A percentile compares a stretch with the other conserved stretches of the same genome.
phyloP scores from a whole-genome alignment of 2,113 vertebrate species.

The Tenrec ecaudatus region DNA sequence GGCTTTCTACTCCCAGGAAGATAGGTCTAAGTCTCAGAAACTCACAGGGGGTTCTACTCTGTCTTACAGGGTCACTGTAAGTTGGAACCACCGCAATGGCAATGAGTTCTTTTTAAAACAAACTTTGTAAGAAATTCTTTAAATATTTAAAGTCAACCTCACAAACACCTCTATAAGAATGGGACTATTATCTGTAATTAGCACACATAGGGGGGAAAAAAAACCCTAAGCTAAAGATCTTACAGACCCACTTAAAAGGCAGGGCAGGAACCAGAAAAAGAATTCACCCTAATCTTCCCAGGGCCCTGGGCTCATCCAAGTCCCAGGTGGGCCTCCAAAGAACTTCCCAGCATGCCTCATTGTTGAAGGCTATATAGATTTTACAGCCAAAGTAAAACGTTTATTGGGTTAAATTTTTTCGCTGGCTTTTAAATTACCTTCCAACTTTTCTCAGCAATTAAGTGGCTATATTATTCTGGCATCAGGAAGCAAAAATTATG shows the following conservation, averaged over 20 bases:
- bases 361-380: neutral
- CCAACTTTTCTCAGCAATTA: slow-evolving; percentile 58
- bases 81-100: no score
- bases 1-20: no score
- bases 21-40: no score
- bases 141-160: neutral
- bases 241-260: neutral
- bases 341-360: neutral
- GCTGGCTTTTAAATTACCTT: slow-evolving; percentile 62
- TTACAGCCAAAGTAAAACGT: slow-evolving; percentile 14
- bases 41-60: no score
- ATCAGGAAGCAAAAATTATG: slow-evolving; percentile 62
- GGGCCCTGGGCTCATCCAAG: neutral
- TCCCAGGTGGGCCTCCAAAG: neutral
- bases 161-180: neutral
- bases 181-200: neutral
- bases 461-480: slow-evolving; percentile 48
- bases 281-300: neutral
- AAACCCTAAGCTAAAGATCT: slow-evolving; percentile 56
- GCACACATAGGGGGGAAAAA: slow-evolving; percentile 49
- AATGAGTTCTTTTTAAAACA: no score
- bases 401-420: slow-evolving; percentile 38
- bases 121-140: neutral
- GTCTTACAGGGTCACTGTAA: no score
- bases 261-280: neutral